Evolutionary conservation across 2,888 invertebrate species (phyloP).

Genomic region (Andrena camellia): DNA sequence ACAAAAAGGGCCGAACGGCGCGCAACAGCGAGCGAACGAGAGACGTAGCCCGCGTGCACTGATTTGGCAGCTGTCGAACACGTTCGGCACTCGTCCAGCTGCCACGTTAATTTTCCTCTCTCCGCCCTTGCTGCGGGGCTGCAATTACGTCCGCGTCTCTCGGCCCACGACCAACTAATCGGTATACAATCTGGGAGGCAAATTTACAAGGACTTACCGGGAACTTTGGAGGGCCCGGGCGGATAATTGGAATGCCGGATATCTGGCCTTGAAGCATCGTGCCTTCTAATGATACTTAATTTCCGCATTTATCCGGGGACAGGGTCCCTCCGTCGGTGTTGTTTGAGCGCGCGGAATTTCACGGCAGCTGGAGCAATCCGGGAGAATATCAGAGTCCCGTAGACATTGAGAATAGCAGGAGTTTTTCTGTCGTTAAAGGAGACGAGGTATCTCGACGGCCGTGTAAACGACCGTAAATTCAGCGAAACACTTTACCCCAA

Average conservation of each 20-base stretch:
- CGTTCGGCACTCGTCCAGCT: conserved; percentile 76
- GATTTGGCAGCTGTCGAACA: conserved; percentile 82
- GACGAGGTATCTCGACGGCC: background rate
- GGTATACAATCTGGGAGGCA: conserved; percentile 69
- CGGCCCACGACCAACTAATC: conserved; percentile 63
- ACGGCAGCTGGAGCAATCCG: too few species aligned
- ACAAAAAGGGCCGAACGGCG: conserved; percentile 37
- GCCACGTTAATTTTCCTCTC: conserved; percentile 72
- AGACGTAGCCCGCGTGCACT: conserved; percentile 50
- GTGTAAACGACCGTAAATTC: conserved; percentile 21
- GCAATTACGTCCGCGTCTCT: conserved; percentile 64
- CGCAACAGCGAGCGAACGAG: background rate
- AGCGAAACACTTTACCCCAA: conserved; percentile 24
- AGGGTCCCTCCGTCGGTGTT: background rate
- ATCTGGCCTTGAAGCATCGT: conserved; percentile 11
- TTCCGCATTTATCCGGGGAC: conserved; percentile 13
- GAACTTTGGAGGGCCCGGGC: conserved; percentile 41
- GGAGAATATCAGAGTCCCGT: too few species aligned
- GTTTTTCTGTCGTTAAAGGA: background rate
- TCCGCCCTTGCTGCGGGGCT: conserved; percentile 48
- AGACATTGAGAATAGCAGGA: background rate
- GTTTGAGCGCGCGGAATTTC: background rate
- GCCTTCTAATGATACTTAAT: conserved; percentile 50
- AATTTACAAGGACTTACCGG: conserved; percentile 64
- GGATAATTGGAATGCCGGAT: conserved; percentile 61